phyloP scores from a whole-genome alignment of 2,113 vertebrate species.

The Eurypyga helias region DNA sequence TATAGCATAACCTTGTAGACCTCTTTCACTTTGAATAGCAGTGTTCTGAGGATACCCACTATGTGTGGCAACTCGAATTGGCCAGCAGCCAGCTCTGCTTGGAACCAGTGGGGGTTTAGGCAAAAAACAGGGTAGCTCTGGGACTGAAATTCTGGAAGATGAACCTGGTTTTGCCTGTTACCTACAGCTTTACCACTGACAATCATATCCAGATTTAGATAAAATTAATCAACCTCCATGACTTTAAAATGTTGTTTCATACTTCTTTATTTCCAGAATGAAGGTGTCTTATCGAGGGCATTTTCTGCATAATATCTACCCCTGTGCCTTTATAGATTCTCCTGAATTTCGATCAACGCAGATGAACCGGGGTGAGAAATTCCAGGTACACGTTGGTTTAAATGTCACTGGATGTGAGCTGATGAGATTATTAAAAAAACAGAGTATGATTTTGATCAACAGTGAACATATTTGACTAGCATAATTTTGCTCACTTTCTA shows the following conservation, averaged over 20 bases:
- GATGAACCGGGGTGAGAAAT: constrained; percentile 95
- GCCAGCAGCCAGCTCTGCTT: neutral
- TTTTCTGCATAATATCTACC: constrained; percentile 99
- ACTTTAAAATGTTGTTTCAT: constrained; percentile 2
- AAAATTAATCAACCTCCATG: neutral
- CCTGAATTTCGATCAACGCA: constrained; percentile 97
- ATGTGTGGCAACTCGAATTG: fast-evolving
- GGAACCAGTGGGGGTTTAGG: neutral
- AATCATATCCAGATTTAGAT: neutral
- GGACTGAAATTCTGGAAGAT: neutral
- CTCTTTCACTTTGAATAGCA: neutral
- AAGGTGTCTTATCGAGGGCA: constrained; percentile 96
- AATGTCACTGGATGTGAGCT: neutral
- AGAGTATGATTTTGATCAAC: neutral
- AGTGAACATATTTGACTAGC: neutral
- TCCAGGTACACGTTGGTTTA: constrained; percentile 85
- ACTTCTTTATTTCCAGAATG: constrained; percentile 86
- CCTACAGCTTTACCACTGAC: neutral
- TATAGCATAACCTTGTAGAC: neutral
- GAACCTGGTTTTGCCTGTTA: neutral
- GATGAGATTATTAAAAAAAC: neutral
- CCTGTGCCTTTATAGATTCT: constrained; percentile 97
- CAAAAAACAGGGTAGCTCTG: neutral
- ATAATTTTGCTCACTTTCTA: neutral
- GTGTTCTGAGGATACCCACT: neutral